Conservation (phyloP, 2,797 vertebrate genomes). For the Galagoides demidoff region DNA sequence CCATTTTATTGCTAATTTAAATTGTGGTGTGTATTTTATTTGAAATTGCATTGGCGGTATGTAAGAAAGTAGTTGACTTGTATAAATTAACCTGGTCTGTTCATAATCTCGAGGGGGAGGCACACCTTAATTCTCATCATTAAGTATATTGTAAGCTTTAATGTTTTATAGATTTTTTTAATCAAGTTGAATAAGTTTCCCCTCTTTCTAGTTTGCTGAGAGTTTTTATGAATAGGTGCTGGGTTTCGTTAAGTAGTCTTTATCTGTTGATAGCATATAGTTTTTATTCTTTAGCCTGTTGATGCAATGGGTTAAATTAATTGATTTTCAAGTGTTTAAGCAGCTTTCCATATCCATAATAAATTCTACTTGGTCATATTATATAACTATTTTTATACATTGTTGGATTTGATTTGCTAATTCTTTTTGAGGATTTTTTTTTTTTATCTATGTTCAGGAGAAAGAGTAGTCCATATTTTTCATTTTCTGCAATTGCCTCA, state of each 20-base stretch:
- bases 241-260: not conserved
- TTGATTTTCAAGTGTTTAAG: not conserved
- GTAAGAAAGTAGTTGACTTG: not conserved
- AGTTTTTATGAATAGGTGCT: not conserved
- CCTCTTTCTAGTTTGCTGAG: not conserved
- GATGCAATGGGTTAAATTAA: not conserved
- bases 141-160: not conserved
- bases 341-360: not conserved
- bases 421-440: slow-evolving; percentile 22
- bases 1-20: not conserved
- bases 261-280: not conserved
- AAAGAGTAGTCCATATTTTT: not conserved
- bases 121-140: not conserved
- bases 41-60: not conserved
- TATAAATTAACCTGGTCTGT: not conserved
- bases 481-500: not conserved
- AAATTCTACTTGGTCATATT: not conserved
- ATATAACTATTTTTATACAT: not conserved
- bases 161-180: not conserved
- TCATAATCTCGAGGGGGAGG: not conserved
- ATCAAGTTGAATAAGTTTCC: not conserved
- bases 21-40: not conserved
- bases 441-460: not conserved
- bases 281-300: not conserved
- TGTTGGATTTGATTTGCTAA: not conserved